Evolutionary conservation across 2,797 vertebrate genomes (phyloP), one percentile per base, ranked within the genome.

Genomic region (Vespertilio murinus): DNA sequence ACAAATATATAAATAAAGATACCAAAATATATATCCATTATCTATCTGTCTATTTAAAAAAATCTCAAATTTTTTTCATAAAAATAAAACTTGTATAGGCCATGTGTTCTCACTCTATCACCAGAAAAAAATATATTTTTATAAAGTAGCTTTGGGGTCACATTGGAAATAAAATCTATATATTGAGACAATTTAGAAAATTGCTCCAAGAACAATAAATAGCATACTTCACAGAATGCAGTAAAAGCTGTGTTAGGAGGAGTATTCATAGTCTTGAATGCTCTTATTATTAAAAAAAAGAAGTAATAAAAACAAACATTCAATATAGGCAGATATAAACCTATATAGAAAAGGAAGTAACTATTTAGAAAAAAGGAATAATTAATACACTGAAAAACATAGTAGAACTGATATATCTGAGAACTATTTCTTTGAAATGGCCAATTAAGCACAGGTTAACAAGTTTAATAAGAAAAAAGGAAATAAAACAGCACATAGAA

Each of bases 191-290:
- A 45, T 59, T 90, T 84, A 74, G 49, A 90, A 90, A 94, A 88
- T 11, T 61, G 22, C 16, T 38, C 45, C 33, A 52, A 70, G 6
- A 83, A 80, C 10, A 87, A 92, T 54, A 67, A 79, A 79, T 30
- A 61, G 13, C 18, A 79, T 5, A 59, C 52, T 83, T 93, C 52
- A 84, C 54, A 92, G 45, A 75, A 89, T 45, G 12, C 45, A 90
- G 75, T 42, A 88, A 95, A 91, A 90, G 81, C 71, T 93, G 35
- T 92, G 61, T 65, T 83, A 47, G 80, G 47, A 90, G 54, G 33
- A 94, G 47, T 69, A 85, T 52, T 95, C 95, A 90, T 25, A 89
- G 33, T 38, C 45, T 33, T 88, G 70, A 67, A 38, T 74, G 22
- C 2, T 81, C 77, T 70, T 78, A 40, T 81, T 71, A 86, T 78